phyloP scores from a whole-genome alignment of 2,888 invertebrate genomes.

The Phengaris arion region DNA sequence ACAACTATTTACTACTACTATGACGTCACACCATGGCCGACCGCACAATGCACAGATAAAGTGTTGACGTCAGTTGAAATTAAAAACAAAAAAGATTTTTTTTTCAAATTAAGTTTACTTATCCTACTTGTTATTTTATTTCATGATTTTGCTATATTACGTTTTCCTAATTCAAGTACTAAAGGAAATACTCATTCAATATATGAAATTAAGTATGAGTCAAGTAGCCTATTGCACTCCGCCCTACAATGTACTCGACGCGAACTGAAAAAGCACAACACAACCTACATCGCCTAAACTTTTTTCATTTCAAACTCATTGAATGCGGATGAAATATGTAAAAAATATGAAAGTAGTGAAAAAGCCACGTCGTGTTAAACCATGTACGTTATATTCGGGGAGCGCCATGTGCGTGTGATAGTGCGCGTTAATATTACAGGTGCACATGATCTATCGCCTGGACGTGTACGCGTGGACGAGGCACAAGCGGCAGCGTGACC shows the following conservation, averaged over 20 bases:
- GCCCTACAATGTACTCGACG: constrained; percentile 30
- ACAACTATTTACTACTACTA: too few species aligned
- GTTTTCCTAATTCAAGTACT: too few species aligned
- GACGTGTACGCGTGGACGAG: constrained; percentile 47
- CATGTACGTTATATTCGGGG: constrained; percentile 36
- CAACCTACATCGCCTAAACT: neutral
- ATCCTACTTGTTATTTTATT: too few species aligned
- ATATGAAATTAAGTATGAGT: too few species aligned
- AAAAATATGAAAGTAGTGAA: constrained; percentile 33
- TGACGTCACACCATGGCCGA: too few species aligned
- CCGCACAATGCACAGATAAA: too few species aligned
- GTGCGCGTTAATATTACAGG: constrained; percentile 55
- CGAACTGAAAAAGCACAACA: constrained; percentile 29
- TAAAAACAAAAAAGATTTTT: too few species aligned
- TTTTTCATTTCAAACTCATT: constrained; percentile 23
- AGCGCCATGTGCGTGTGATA: constrained; percentile 55
- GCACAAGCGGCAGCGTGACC: constrained; percentile 39
- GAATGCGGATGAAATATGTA: constrained; percentile 19
- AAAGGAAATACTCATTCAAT: too few species aligned
- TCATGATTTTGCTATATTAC: too few species aligned
- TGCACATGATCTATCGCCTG: constrained; percentile 52
- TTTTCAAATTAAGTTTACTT: too few species aligned
- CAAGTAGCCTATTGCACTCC: too few species aligned
- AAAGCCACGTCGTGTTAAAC: constrained; percentile 33
- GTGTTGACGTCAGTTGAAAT: too few species aligned